These are phyloP conservation scores for Percopsis omiscomaycus DNA, from an alignment of 2,797 vertebrate genomes.

Conservation along the genomic window DNA sequence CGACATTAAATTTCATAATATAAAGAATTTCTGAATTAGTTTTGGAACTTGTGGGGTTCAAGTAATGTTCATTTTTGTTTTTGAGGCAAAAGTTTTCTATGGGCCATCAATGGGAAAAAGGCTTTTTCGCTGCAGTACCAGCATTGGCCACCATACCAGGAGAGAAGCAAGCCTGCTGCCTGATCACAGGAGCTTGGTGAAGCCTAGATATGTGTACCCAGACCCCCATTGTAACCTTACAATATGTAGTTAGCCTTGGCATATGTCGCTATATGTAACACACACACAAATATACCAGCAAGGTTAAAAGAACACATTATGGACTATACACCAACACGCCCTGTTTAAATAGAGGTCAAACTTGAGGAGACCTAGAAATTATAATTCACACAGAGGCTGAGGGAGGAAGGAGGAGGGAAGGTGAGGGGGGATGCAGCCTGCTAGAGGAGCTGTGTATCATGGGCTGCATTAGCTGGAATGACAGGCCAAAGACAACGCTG, in stretches of 20 bases:
- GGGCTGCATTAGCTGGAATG: slow-evolving; percentile 34
- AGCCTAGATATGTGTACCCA: not conserved
- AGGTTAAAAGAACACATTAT: not conserved
- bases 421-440: not conserved
- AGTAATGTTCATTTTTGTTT: too few species aligned
- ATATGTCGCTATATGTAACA: not conserved
- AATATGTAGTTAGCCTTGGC: not conserved
- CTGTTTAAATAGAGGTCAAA: not conserved
- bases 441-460: slow-evolving; percentile 34
- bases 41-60: too few species aligned
- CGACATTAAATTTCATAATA: too few species aligned
- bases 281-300: not conserved
- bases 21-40: too few species aligned
- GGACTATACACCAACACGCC: not conserved
- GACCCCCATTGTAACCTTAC: not conserved
- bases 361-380: slow-evolving; percentile 9
- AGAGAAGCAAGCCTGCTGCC: too few species aligned
- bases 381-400: not conserved
- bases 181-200: too few species aligned
- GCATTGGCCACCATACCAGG: too few species aligned
- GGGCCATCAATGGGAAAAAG: too few species aligned
- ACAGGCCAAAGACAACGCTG: slow-evolving; percentile 54
- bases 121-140: too few species aligned
- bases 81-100: too few species aligned
- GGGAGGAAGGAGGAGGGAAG: not conserved